phyloP scores from a whole-genome alignment of 2,888 invertebrate species.

The Epistrophe eligans region DNA sequence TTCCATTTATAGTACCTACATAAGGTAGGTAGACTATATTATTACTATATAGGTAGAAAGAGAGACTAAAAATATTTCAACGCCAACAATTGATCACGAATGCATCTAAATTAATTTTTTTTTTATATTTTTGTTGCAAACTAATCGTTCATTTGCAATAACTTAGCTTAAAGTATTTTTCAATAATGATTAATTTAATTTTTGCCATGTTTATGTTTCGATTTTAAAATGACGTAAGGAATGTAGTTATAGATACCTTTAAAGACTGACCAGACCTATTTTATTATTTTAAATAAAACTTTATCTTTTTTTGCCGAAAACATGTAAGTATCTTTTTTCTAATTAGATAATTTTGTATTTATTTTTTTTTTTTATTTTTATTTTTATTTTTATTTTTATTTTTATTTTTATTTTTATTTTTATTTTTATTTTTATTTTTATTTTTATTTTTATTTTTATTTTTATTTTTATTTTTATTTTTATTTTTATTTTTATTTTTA shows the following conservation, averaged over 20 bases:
- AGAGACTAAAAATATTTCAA: conserved; percentile 5
- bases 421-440: too few species aligned
- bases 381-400: too few species aligned
- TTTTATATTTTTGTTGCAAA: neutral
- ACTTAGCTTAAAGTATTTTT: neutral
- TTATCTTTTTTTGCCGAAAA: too few species aligned
- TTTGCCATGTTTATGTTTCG: neutral
- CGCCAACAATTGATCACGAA: conserved; percentile 23
- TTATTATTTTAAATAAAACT: neutral
- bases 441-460: too few species aligned
- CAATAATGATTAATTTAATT: neutral
- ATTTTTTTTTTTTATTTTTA: too few species aligned
- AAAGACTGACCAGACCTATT: neutral
- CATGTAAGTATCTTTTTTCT: too few species aligned
- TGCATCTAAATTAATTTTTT: conserved; percentile 9
- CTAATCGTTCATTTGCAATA: conserved; percentile 12
- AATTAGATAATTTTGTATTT: too few species aligned
- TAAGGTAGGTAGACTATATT: neutral
- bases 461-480: too few species aligned
- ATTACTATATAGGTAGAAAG: too few species aligned
- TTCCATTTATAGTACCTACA: neutral
- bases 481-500: too few species aligned
- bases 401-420: too few species aligned
- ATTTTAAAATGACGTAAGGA: neutral
- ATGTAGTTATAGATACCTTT: neutral